Base-by-base conservation (phyloP, 2,888 invertebrate genomes). In the Sinelater perroti region DNA sequence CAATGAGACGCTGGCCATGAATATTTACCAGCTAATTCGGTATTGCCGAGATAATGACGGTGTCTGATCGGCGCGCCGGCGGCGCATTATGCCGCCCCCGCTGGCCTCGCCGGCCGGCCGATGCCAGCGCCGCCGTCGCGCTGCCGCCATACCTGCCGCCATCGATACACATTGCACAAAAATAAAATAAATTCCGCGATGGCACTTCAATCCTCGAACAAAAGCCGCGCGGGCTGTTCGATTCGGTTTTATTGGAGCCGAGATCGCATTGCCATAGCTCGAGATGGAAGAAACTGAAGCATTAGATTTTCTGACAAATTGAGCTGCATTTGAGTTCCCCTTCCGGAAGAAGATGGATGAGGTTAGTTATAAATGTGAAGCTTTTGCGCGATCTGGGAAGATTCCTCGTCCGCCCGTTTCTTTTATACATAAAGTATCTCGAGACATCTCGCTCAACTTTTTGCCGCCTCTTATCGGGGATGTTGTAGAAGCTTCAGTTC, bases 281-380 rank as follows among this genome's bases (percentile, higher is more conserved):
- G 62, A 57, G 62, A 67, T 62, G 63, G 63, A 66, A 56, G 59
- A 59, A 56, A 60, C 56, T 60, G 74, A 70, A 73, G 76, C 75
- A 77, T 78, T 77, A 78, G 77, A 79, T 79, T 78, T 79, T 78
- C 79, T 79, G 78, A 80, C 80, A 80, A 80, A 80, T 80, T 79
- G 79, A 78, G 79, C 79, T 78, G 79, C 79, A 78, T 79, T 78
- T 77, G 77, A 77, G 78, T 75, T 73, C 70, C 73, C 75, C 70
- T 66, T 62, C 71, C 70, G 74, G 76, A 79, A 73, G 76, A 80
- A 80, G 80, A 80, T 80, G 78, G 80, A 80, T 80, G 79, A 79
- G 79, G 79, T 78, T 79, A 79, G 80, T 80, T 80, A 80, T 80
- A 80, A 79, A 80, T 79, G 79, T 80, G 79, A 78, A 78, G 79